Base-by-base conservation (phyloP, 2,113 vertebrate genomes). In the Tonatia bakeri region DNA sequence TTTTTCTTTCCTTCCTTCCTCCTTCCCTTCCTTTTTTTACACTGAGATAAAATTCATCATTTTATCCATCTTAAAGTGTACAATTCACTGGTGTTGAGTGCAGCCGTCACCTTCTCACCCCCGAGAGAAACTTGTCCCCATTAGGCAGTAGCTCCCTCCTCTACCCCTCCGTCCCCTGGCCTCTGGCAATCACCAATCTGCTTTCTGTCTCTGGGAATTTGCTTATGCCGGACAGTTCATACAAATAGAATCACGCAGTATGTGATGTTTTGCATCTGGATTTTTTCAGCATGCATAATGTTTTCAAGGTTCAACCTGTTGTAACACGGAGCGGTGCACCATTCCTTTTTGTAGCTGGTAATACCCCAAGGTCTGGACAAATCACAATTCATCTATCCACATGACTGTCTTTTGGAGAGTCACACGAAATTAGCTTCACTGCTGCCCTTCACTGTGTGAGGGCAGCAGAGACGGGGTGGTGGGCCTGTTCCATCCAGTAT, bases 361-460 rank as follows among this genome's bases (percentile, higher is more conserved):
- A 43, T 10, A n/a, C 38, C 20, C 59, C 45, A 15, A 1, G 0
- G 59, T 13, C 1, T 6, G 81, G n/a, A 28, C 10, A 43, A 0
- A 15, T 59, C 72, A 16, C 31, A 22, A 16, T 52, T 65, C 45
- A 50, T 10, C 20, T 19, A 65, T 3, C 81, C 70, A 7, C 17
- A 26, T 36, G 14, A 12, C 43, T 14, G 11, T 43, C 52, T 11
- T 47, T n/a, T 1, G 75, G 45, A 7, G 52, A 50, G 20, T 22
- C 11, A 12, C 0, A 10, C 15, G 45, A 50, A 33, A 40, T 11
- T 12, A 50, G 47, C 20, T 17, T 72, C 19, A 9, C 20, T 2
- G 7, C 13, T 13, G 3, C n/a, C 28, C 14, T 20, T 11, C 15
- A 13, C 76, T 12, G 26, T 11, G 40, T 2, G 14, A 76, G 28